Conservation (phyloP, 2,797 vertebrate genomes). For the Catostomus latipinnis region DNA sequence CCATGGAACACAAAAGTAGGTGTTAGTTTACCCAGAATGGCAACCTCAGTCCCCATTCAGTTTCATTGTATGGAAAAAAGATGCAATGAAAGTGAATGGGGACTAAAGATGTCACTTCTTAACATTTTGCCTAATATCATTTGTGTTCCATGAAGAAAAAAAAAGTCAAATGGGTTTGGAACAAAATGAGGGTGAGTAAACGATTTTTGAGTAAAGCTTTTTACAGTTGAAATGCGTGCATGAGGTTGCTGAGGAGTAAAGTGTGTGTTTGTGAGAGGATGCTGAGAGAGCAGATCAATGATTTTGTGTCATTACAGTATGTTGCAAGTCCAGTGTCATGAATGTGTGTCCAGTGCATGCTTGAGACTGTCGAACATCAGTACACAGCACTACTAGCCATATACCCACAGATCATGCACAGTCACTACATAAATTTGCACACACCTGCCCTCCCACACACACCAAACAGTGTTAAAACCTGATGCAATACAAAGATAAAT, state of each 20-base stretch:
- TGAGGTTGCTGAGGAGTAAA: background rate
- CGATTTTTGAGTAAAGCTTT: background rate
- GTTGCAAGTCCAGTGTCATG: conserved; percentile 11
- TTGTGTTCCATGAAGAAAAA: no score
- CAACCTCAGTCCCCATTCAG: no score
- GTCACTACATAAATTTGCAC: background rate
- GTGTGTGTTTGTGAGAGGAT: background rate
- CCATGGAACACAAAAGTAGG: no score
- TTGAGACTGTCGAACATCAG: conserved; percentile 26
- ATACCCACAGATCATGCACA: conserved; percentile 6
- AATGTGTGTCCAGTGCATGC: background rate
- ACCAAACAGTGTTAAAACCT: conserved; percentile 14
- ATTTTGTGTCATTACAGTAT: background rate
- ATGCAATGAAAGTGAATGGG: no score
- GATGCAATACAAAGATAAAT: background rate
- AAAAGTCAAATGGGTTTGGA: no score
- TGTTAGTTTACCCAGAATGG: no score
- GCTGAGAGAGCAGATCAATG: background rate
- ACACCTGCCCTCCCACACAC: conserved; percentile 1
- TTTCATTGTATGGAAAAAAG: no score
- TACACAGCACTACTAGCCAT: conserved; percentile 1
- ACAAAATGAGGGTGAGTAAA: no score
- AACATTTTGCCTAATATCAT: no score
- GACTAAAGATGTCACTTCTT: no score
- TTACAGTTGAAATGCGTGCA: background rate